Evolutionary conservation across 1,140 invertebrate genomes (phyloP), one percentile per base, ranked within the genome.

Genomic region (Euura lappo): DNA sequence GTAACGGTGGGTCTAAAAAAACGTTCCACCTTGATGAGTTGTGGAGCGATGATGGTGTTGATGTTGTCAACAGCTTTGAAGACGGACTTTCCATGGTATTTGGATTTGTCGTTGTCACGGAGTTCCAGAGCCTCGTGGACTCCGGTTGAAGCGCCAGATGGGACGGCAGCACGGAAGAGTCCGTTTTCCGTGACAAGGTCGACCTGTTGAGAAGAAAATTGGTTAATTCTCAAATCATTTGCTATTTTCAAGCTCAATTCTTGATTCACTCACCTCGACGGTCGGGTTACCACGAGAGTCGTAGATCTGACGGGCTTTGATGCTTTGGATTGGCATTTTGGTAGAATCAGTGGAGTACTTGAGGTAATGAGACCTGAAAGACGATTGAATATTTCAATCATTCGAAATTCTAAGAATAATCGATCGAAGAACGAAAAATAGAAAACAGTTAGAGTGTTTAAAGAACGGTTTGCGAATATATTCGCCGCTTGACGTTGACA

Each of bases 241-340:
- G 60, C 28, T 28, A 28, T 28, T 28, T 28, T 28, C 28, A 28
- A 28, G 28, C 28, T 28, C 0, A 28, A 28, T 28, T 1, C 28
- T 28, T 28, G 0, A 28, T 28, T 28, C 45, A 77, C 70, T 81
- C 81, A 90, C 98, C 89, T 99, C 98, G 68, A 99, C 97, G 67
- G 98, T 99, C 74, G 98, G 98, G 85, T 99, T 99, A 74, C 98
- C 98, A 89, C 98, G 94, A 76, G 97, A 99, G 88, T 99, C 98
- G 87, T 96, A 99, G 86, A 99, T 99, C 89, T 98, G 96, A 88
- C 98, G 95, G 76, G 98, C 98, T 80, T 94, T 92, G 83, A 99
- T 95, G 74, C 94, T 92, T 86, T 93, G 91, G 83, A 95, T 93
- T 64, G 93, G 89, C 93, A 94, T 94, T 75, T 88, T 92, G 73